These are phyloP conservation scores for Nemoura dubitans DNA, from an alignment of 2,888 invertebrate species.

Conservation along the genomic window DNA sequence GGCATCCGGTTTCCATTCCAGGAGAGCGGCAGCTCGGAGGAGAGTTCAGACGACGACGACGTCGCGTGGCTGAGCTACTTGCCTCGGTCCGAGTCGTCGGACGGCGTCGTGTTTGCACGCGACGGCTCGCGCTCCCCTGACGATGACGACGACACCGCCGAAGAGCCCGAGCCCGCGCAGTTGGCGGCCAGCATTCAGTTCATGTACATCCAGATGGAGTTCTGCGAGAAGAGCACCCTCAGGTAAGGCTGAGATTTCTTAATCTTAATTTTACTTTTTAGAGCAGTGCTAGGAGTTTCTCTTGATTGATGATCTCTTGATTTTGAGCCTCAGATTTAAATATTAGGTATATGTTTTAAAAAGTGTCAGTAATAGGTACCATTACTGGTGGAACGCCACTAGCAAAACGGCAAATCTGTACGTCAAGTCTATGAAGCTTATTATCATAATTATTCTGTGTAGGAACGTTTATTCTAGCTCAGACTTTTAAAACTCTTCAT, in stretches of 20 bases:
- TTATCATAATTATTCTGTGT: too few relatives aligned
- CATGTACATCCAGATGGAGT: slow-evolving; percentile 98
- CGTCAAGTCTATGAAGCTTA: too few relatives aligned
- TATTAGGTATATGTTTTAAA: too few relatives aligned
- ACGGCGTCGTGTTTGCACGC: slow-evolving; percentile 71
- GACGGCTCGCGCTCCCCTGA: slow-evolving; percentile 52
- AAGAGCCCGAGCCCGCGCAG: slow-evolving; percentile 48
- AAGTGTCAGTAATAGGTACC: too few relatives aligned
- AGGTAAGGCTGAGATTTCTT: slow-evolving; percentile 60
- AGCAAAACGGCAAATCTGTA: too few relatives aligned
- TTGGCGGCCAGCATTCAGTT: slow-evolving; percentile 67
- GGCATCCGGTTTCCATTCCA: neutral
- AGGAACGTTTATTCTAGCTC: too few relatives aligned
- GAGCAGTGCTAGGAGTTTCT: too few relatives aligned
- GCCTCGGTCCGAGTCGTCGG: slow-evolving; percentile 64
- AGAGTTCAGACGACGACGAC: slow-evolving; percentile 57
- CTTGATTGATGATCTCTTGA: too few relatives aligned
- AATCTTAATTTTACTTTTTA: too few relatives aligned
- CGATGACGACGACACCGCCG: slow-evolving; percentile 20
- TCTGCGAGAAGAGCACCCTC: slow-evolving; percentile 95
- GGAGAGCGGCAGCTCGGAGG: slow-evolving; percentile 44
- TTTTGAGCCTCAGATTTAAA: too few relatives aligned
- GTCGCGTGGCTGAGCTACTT: slow-evolving; percentile 54
- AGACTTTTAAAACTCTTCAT: too few relatives aligned
- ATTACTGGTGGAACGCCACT: too few relatives aligned